Evolutionary conservation across 2,113 vertebrate species (phyloP).

Genomic region (Zapornia atra): DNA sequence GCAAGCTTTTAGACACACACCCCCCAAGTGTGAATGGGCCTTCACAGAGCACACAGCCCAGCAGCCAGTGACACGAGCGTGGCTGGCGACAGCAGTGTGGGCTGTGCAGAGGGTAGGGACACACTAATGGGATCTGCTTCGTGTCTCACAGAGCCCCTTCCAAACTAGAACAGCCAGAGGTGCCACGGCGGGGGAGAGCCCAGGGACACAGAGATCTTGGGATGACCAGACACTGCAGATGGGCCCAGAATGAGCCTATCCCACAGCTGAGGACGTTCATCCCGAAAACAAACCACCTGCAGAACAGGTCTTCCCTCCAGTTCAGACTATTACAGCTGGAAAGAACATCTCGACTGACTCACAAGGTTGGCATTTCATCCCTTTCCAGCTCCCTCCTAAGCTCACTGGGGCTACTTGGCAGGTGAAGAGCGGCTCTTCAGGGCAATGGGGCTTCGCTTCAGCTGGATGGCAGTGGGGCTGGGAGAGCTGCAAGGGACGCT

Average conservation of each 20-base stretch:
- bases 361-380: background rate
- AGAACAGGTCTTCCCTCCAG: background rate
- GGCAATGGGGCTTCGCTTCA: background rate
- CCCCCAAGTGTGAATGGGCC: too few species aligned
- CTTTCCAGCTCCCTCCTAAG: background rate
- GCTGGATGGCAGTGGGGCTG: rapidly evolving
- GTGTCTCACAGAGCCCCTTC: background rate
- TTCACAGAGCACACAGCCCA: rapidly evolving
- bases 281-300: background rate
- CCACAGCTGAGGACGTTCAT: background rate
- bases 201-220: background rate
- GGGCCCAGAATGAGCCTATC: background rate
- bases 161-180: background rate
- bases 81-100: background rate
- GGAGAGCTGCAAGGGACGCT: background rate
- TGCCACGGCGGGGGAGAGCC: too few species aligned
- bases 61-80: rapidly evolving
- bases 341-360: background rate
- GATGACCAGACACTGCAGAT: background rate
- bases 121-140: background rate
- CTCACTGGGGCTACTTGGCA: background rate
- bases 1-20: background rate
- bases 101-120: background rate
- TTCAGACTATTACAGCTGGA: background rate
- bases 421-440: background rate